Evolutionary conservation across 2,797 vertebrate species (phyloP).

Genomic region (Macropus fuliginosus): DNA sequence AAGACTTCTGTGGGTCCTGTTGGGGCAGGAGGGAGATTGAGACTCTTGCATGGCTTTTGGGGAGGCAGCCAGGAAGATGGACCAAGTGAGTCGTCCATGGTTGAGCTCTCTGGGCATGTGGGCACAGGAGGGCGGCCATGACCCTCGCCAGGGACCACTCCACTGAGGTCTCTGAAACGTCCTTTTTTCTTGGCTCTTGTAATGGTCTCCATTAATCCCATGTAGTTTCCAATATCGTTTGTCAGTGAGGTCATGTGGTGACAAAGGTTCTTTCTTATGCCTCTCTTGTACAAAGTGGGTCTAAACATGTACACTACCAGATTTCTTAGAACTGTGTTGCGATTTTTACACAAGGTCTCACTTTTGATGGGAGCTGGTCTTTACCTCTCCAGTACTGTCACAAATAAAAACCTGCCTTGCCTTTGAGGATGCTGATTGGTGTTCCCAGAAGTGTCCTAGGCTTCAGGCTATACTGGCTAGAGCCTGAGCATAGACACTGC

Average conservation of each 20-base stretch:
- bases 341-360: conserved; percentile 85
- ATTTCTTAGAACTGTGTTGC: conserved; percentile 81
- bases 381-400: conserved; percentile 82
- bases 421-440: conserved; percentile 74
- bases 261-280: conserved; percentile 83
- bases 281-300: conserved; percentile 84
- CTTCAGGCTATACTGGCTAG: too few species aligned
- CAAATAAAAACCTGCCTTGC: conserved; percentile 86
- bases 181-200: background rate
- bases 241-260: conserved; percentile 81
- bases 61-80: background rate
- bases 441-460: background rate
- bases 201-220: conserved; percentile 21
- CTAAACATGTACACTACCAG: conserved; percentile 80
- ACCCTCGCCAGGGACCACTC: background rate
- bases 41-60: background rate
- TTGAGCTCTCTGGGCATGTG: too few species aligned
- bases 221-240: conserved; percentile 79
- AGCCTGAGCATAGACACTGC: background rate
- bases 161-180: background rate
- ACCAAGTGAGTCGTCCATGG: too few species aligned
- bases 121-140: background rate
- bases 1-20: background rate
- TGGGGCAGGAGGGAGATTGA: background rate
- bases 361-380: conserved; percentile 88